Percentiles rank a stretch among this genome's conserved stretches.
Conservation (phyloP, 1,140 invertebrate species). For the Eriosoma lanigerum region DNA sequence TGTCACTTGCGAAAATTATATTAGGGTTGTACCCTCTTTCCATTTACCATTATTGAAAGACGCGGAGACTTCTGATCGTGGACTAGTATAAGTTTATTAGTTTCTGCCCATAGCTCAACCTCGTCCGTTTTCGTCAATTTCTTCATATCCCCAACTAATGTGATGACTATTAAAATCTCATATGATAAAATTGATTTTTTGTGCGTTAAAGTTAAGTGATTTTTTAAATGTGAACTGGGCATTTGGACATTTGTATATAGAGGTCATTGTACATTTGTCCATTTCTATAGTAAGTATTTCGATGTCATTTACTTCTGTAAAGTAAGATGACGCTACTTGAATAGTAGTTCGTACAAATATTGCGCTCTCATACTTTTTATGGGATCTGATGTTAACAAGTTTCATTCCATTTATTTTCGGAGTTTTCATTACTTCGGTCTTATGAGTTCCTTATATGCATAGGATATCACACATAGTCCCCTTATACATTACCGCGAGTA, state of each 20-base stretch:
- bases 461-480: background rate
- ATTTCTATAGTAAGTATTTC: slow-evolving; percentile 45
- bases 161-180: no score
- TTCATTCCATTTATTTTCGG: background rate
- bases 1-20: slow-evolving; percentile 18
- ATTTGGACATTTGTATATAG: slow-evolving; percentile 21
- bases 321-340: background rate
- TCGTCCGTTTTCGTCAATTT: no score
- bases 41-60: no score
- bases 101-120: no score
- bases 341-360: no score
- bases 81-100: no score
- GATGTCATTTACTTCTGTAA: background rate
- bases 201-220: background rate
- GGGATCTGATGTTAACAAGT: background rate
- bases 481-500: background rate
- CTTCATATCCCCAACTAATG: no score
- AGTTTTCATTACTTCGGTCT: background rate
- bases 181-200: background rate
- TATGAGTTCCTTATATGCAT: background rate
- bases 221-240: background rate
- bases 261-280: slow-evolving; percentile 18
- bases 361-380: no score
- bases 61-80: no score
- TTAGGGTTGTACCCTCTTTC: slow-evolving; percentile 14